phyloP scores from a whole-genome alignment of 2,888 invertebrate species.

The Hoplodrina ambigua region DNA sequence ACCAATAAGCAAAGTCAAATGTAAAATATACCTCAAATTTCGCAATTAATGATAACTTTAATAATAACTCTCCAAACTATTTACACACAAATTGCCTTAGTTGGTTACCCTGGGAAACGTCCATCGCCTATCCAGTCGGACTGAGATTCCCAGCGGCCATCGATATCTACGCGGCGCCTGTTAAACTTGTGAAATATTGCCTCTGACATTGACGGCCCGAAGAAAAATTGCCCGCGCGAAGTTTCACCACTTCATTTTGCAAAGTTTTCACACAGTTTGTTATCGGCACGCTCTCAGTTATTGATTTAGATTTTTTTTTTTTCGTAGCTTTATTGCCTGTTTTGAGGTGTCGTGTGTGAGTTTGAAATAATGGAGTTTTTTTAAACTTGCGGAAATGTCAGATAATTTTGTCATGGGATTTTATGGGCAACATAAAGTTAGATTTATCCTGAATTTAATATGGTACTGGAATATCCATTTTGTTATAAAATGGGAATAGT shows the following conservation, averaged over 20 bases:
- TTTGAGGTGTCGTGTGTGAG: conserved; percentile 5
- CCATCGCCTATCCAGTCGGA: conserved; percentile 21
- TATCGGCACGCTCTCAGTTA: conserved; percentile 62
- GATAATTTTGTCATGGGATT: not conserved
- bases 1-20: not conserved
- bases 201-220: conserved; percentile 80
- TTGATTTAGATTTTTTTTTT: conserved; percentile 63
- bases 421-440: not conserved
- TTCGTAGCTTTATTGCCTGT: conserved; percentile 41
- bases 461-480: too few species aligned
- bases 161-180: conserved; percentile 57
- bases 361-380: not conserved
- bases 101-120: conserved; percentile 30
- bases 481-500: not conserved
- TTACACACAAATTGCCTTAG: conserved; percentile 50
- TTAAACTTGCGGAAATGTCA: too few species aligned
- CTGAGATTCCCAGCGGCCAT: conserved; percentile 57
- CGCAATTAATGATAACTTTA: conserved; percentile 14
- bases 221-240: conserved; percentile 82
- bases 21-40: not conserved
- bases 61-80: conserved; percentile 42
- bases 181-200: conserved; percentile 82
- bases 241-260: conserved; percentile 73
- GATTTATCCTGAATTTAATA: not conserved
- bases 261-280: conserved; percentile 66